Conservation (phyloP, 2,113 vertebrate species). For the Sardina pilchardus region DNA sequence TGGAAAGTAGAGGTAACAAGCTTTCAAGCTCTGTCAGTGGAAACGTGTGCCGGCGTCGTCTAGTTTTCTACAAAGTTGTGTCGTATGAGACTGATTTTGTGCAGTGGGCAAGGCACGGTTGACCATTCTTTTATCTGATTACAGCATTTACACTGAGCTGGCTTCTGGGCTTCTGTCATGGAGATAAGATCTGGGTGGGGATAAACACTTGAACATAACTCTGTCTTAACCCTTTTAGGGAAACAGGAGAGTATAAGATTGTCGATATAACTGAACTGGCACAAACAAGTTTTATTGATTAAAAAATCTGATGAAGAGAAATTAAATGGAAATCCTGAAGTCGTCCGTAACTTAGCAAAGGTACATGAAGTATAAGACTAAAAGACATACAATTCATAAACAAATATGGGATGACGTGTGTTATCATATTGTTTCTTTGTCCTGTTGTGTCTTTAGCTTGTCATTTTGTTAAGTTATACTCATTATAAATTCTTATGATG, state of each 20-base stretch:
- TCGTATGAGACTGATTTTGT: background rate
- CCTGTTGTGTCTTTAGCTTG: background rate
- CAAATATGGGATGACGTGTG: too few species aligned
- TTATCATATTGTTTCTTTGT: background rate
- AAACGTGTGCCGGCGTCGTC: background rate
- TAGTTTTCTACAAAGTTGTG: background rate
- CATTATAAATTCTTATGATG: background rate
- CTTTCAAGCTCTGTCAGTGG: background rate
- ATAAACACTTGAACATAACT: slow-evolving; percentile 1
- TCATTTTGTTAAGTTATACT: background rate
- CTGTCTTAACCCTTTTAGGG: background rate
- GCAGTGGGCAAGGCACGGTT: background rate
- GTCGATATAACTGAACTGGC: too few species aligned
- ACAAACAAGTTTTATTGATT: too few species aligned
- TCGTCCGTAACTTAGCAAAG: too few species aligned
- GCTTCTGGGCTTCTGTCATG: background rate
- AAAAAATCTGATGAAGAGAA: too few species aligned
- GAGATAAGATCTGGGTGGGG: slow-evolving; percentile 4
- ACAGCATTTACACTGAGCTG: background rate
- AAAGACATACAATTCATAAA: too few species aligned
- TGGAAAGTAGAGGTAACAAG: slow-evolving; percentile 59
- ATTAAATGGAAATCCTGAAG: too few species aligned
- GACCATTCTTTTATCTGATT: background rate
- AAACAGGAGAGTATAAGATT: background rate
- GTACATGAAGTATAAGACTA: too few species aligned